phyloP scores from a whole-genome alignment of 2,113 vertebrate genomes.

The Noturus placidus region DNA sequence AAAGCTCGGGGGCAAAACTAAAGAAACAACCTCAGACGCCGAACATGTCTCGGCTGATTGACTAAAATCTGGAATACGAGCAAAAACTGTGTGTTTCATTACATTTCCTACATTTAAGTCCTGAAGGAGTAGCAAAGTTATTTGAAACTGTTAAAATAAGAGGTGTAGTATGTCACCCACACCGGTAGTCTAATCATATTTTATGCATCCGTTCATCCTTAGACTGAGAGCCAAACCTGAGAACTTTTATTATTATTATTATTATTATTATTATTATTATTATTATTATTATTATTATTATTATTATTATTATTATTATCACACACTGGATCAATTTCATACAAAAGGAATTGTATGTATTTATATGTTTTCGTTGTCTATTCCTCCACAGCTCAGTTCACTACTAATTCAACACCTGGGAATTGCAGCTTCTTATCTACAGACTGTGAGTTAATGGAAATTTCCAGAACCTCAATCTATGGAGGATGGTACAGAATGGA shows the following conservation, averaged over 20 bases:
- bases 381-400: background rate
- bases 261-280: no score
- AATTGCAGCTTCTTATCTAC: background rate
- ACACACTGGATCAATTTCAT: background rate
- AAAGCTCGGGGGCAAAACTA: background rate
- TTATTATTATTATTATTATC: no score
- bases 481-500: background rate
- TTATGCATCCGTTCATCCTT: background rate
- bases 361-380: background rate
- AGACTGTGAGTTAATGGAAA: constrained; percentile 3
- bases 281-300: no score
- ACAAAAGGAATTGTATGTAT: background rate
- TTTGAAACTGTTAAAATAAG: no score
- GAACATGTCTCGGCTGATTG: background rate
- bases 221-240: background rate
- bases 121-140: background rate
- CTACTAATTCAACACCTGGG: background rate
- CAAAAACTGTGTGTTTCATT: background rate
- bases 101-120: background rate
- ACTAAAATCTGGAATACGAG: background rate
- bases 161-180: background rate
- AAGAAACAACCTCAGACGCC: background rate
- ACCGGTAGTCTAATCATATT: background rate
- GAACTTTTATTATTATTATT: background rate
- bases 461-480: background rate